Percentiles rank a stretch among this genome's conserved stretches.
phyloP scores from a whole-genome alignment of 1,140 invertebrate species.

The Liolophura sinensis region DNA sequence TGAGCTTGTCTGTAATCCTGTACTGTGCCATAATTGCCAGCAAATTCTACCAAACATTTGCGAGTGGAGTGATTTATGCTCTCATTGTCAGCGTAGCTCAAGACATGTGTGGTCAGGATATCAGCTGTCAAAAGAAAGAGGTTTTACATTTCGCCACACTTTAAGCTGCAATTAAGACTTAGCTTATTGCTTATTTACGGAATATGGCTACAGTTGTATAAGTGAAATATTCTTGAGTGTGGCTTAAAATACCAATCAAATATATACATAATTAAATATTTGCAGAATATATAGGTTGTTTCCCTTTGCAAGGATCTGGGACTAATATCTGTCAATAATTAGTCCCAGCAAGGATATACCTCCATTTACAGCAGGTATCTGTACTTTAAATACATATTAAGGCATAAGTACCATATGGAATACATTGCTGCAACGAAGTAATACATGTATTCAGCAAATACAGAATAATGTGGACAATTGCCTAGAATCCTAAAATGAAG shows the following conservation, averaged over 20 bases:
- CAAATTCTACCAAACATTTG: slow-evolving; percentile 41
- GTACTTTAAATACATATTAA: no score
- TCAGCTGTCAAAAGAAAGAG: slow-evolving; percentile 35
- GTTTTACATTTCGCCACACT: neutral
- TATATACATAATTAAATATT: neutral
- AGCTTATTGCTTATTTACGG: neutral
- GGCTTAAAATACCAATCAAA: no score
- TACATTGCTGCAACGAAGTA: no score
- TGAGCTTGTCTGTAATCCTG: slow-evolving; percentile 55
- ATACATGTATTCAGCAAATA: no score
- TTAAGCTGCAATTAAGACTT: slow-evolving; percentile 1
- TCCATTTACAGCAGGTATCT: no score
- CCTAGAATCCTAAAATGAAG: slow-evolving; percentile 1
- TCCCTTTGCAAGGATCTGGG: no score
- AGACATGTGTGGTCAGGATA: slow-evolving; percentile 39
- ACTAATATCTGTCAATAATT: no score
- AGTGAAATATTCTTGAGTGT: no score
- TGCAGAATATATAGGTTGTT: no score
- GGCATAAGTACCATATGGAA: no score
- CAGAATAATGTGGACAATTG: no score
- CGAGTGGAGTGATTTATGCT: slow-evolving; percentile 43
- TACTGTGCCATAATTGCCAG: slow-evolving; percentile 45
- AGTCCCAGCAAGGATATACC: no score
- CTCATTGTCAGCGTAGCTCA: slow-evolving; percentile 44
- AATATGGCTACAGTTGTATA: slow-evolving; percentile 1